Evolutionary conservation across 2,888 invertebrate species (phyloP).

Genomic region (Sphaerophoria rueppellii): DNA sequence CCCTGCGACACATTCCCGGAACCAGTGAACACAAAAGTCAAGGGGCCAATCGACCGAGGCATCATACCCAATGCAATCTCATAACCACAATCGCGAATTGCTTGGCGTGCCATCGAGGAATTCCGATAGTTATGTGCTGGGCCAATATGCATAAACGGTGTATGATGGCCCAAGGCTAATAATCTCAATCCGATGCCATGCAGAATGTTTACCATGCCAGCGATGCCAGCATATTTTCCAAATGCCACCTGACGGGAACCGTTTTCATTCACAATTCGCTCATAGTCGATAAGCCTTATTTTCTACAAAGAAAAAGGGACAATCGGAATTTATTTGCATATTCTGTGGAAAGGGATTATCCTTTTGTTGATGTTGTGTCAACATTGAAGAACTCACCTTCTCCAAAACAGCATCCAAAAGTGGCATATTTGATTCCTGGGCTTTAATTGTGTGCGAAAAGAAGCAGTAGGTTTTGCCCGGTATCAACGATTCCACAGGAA

Average conservation of each 20-base stretch:
- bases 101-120: conserved; percentile 98
- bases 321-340: conserved; percentile 18
- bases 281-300: conserved; percentile 98
- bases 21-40: conserved; percentile 99
- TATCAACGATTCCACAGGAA: conserved; percentile 93
- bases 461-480: conserved; percentile 99
- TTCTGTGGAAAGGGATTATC: conserved; percentile 27
- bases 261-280: conserved; percentile 94
- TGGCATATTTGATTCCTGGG: conserved; percentile 99
- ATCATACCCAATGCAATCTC: conserved; percentile 97
- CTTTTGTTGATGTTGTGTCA: neutral
- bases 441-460: conserved; percentile 99
- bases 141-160: conserved; percentile 99
- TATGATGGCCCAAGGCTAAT: conserved; percentile 98
- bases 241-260: conserved; percentile 98
- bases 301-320: conserved; percentile 82
- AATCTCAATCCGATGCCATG: conserved; percentile 96
- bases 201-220: conserved; percentile 99
- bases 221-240: conserved; percentile 99
- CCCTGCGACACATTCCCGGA: conserved; percentile 98
- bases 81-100: conserved; percentile 99
- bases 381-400: conserved; percentile 83
- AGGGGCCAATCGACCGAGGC: conserved; percentile 98
- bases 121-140: conserved; percentile 99
- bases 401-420: conserved; percentile 97